Evolutionary conservation across 2,113 vertebrate genomes (phyloP).

Genomic region (Saguinus midas): DNA sequence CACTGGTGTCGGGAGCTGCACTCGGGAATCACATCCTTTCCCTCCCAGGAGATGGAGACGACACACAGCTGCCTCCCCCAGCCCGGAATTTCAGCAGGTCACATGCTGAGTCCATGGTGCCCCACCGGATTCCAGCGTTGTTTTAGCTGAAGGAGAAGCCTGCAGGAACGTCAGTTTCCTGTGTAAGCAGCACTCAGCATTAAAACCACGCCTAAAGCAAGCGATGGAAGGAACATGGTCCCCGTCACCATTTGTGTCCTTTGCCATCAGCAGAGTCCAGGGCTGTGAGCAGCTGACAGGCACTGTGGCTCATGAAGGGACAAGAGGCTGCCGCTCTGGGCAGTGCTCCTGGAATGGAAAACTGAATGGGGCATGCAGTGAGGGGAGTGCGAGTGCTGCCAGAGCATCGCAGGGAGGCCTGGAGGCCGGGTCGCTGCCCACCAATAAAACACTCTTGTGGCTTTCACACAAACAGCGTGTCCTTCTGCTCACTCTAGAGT

Average conservation of each 20-base stretch:
- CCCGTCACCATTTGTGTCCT: not conserved
- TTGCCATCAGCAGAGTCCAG: not conserved
- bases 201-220: not conserved
- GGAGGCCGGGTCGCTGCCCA: not conserved
- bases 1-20: fast-evolving
- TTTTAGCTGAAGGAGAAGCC: not conserved
- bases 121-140: not conserved
- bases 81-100: not conserved
- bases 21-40: not conserved
- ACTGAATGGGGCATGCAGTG: too few species aligned
- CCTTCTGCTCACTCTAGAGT: too few species aligned
- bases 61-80: not conserved
- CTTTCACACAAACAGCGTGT: not conserved
- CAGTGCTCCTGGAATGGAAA: not conserved
- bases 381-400: not conserved
- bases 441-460: fast-evolving
- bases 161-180: not conserved
- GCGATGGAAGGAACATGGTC: not conserved
- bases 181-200: not conserved
- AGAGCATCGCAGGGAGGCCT: not conserved
- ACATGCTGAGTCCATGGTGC: not conserved
- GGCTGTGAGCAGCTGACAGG: not conserved
- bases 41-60: not conserved
- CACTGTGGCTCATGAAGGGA: not conserved
- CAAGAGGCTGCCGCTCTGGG: not conserved